Evolutionary conservation across 2,888 invertebrate genomes (phyloP), one percentile per base, ranked within the genome.

Genomic region (Drosophila robusta): DNA sequence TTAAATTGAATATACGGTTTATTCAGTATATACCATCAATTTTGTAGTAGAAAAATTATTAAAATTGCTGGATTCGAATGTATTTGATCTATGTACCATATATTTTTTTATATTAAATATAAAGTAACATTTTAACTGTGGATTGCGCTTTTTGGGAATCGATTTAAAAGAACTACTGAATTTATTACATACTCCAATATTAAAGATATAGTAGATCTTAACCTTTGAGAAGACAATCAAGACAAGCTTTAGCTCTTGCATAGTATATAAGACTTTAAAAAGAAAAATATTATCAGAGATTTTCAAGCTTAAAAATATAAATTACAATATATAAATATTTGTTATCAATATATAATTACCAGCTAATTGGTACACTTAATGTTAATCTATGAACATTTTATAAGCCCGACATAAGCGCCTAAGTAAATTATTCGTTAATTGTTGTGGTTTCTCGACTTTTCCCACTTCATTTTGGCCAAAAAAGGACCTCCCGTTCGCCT

Each of bases 1-100:
- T 87, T 66, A 78, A 87, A 89, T 85, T 85, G 70, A 89, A 89
- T 84, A 85, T 65, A 51, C 55, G 41, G 47, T n/a, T 26, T 18
- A 64, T 34, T 14, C 16, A 14, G 9, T 39, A 4, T 32, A 41
- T 34, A 22, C 32, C 11, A 34, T 22, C 32, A 34, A 51, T 45
- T 54, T 38, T 24, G n/a, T 9, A 39, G 38, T 8, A 46, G 14
- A 55, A 55, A 51, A 39, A 56, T 41, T 18, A 34, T 22, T 45
- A 14, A 54, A 39, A 64, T 55, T 26, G 24, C 14, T 36, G 36
- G 49, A 46, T 47, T 44, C 24, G 7, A 45, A 11, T 26, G 39
- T 14, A 18, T 7, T 45, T 32, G 2, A 32, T 7, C 39, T 9
- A 41, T 12, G 12, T 6, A 47, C 32, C 32, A 42, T 34, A 36